A percentile compares a stretch with the other conserved stretches of the same genome.
These are phyloP conservation scores for Zaprionus tsacasi DNA, from an alignment of 1,140 invertebrate genomes.

Conservation along the genomic window DNA sequence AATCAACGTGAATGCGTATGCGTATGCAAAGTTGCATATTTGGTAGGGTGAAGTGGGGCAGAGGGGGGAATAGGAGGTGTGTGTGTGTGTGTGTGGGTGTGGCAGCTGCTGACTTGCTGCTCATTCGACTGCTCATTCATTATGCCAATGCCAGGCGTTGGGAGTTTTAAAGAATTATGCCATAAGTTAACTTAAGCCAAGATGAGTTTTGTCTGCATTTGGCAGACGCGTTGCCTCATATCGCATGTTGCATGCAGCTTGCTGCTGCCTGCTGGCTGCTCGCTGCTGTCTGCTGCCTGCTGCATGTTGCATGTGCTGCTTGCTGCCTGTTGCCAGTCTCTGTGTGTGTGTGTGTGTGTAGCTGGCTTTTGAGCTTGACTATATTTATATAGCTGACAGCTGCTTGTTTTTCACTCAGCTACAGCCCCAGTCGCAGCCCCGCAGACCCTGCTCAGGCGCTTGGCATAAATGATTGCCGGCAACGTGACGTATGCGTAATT, in stretches of 20 bases:
- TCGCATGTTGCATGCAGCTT: constrained; percentile 46
- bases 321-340: constrained; percentile 31
- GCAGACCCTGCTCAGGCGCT: neutral
- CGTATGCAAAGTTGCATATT: constrained; percentile 38
- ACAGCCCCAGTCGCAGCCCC: neutral
- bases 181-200: constrained; percentile 75
- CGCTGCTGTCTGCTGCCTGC: constrained; percentile 40
- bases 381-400: constrained; percentile 47
- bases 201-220: constrained; percentile 64
- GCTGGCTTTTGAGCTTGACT: constrained; percentile 35
- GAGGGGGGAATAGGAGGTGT: neutral
- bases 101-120: constrained; percentile 57
- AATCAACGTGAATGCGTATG: constrained; percentile 45
- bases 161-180: constrained; percentile 72
- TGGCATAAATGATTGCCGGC: constrained; percentile 67
- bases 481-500: constrained; percentile 78
- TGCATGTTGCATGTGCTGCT: constrained; percentile 59
- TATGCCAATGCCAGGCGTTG: constrained; percentile 73
- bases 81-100: constrained; percentile 6
- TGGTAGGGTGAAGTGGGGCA: neutral
- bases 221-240: constrained; percentile 42
- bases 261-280: constrained; percentile 16
- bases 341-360: constrained; percentile 8
- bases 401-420: constrained; percentile 33
- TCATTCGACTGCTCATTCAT: constrained; percentile 68